phyloP scores from a whole-genome alignment of 2,888 invertebrate species.

The Catocala fraxini region DNA sequence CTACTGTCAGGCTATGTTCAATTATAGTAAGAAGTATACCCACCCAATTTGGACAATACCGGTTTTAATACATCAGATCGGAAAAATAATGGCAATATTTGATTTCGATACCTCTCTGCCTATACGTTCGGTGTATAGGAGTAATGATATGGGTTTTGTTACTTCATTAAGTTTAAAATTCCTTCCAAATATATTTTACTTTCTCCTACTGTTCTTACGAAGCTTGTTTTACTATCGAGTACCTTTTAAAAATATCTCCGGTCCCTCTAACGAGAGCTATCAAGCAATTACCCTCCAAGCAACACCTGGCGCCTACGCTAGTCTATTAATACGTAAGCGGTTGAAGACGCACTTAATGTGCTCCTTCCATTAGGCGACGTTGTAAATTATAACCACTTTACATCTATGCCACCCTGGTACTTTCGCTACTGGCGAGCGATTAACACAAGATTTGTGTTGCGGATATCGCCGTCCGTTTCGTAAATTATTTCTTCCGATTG shows the following conservation, averaged over 20 bases:
- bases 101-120: no score
- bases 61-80: no score
- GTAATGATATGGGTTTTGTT: no score
- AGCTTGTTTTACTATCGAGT: slow-evolving; percentile 4
- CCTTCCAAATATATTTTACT: background rate
- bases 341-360: slow-evolving; percentile 79
- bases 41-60: no score
- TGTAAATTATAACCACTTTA: slow-evolving; percentile 82
- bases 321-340: slow-evolving; percentile 85
- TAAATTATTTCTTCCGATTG: slow-evolving; percentile 35
- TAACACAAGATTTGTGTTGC: slow-evolving; percentile 44
- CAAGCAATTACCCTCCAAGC: slow-evolving; percentile 71
- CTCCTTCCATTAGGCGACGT: slow-evolving; percentile 81
- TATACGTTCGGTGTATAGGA: no score
- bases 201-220: background rate
- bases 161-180: no score
- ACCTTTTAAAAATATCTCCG: slow-evolving; percentile 58
- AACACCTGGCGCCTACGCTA: slow-evolving; percentile 75
- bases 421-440: slow-evolving; percentile 54
- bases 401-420: slow-evolving; percentile 71
- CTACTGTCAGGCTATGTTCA: no score
- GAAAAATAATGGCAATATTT: no score
- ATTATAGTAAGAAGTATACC: no score
- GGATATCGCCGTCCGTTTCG: slow-evolving; percentile 20
- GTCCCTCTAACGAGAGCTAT: slow-evolving; percentile 71